A percentile compares a stretch with the other conserved stretches of the same genome.
Evolutionary conservation across 2,797 vertebrate genomes (phyloP).

Genomic region (Eremophila alpestris): DNA sequence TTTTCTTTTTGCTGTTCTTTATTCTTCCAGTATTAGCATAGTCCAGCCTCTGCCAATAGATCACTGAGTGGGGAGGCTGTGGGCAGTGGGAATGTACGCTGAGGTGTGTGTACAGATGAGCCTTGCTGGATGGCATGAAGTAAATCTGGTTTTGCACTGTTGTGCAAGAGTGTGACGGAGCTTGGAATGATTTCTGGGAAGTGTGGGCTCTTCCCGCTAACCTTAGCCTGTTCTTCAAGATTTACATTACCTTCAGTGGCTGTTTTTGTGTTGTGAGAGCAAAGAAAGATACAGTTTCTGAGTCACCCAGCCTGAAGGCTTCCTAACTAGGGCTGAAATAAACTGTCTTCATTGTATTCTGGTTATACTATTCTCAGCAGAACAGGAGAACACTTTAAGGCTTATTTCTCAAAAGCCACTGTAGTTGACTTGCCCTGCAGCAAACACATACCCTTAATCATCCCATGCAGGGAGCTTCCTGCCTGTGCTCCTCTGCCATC

Average conservation of each 20-base stretch:
- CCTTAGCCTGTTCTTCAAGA: background rate
- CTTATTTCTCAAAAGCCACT: background rate
- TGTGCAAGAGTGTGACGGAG: conserved; percentile 2
- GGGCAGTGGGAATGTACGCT: background rate
- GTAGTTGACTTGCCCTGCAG: background rate
- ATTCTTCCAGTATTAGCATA: background rate
- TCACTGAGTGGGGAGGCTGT: background rate
- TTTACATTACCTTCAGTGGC: background rate
- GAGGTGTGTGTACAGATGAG: conserved; percentile 3
- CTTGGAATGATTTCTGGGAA: conserved; percentile 1
- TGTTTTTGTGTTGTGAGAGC: background rate
- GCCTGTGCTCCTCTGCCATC: background rate
- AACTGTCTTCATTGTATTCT: background rate
- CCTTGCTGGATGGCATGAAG: conserved; percentile 24
- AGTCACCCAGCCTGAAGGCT: background rate
- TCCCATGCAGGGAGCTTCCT: background rate
- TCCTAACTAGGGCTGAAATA: background rate
- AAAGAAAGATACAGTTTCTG: background rate
- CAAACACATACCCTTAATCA: background rate
- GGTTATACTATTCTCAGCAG: background rate
- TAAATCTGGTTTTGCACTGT: conserved; percentile 27
- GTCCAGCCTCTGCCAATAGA: background rate
- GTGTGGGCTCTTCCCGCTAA: background rate
- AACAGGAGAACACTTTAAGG: background rate
- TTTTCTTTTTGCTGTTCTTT: background rate